phyloP scores from a whole-genome alignment of 2,797 vertebrate species.

The Pseudochirops cupreus region DNA sequence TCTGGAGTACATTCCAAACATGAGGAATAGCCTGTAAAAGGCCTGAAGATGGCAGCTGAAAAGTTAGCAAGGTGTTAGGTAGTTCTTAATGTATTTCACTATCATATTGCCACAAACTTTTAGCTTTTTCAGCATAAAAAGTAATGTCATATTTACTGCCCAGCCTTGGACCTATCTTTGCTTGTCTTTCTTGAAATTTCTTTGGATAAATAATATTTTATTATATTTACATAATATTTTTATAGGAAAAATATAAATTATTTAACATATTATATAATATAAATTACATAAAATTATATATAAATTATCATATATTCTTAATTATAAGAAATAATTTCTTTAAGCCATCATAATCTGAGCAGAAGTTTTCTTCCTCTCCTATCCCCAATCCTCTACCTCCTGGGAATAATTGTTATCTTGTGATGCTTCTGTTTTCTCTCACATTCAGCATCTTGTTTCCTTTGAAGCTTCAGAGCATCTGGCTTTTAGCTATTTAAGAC shows the following conservation, averaged over 20 bases:
- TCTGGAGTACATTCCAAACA: not conserved
- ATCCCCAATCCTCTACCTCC: not conserved
- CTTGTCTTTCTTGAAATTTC: conserved; percentile 59
- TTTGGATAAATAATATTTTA: conserved; percentile 39
- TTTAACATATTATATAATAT: too few species aligned
- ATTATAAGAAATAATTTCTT: conserved; percentile 28
- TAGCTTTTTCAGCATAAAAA: conserved; percentile 55
- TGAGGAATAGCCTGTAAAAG: not conserved
- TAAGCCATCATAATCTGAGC: conserved; percentile 60
- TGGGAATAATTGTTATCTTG: conserved; percentile 69
- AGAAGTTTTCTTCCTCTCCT: conserved; percentile 26
- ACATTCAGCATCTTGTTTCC: conserved; percentile 53
- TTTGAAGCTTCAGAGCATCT: conserved; percentile 52
- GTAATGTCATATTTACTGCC: conserved; percentile 33
- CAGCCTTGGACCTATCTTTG: conserved; percentile 10
- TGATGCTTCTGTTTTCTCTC: conserved; percentile 55
- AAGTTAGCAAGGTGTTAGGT: conserved; percentile 42
- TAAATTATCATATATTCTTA: not conserved
- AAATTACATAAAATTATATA: not conserved
- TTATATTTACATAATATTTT: not conserved
- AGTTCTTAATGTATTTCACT: conserved; percentile 28
- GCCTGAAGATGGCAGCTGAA: not conserved
- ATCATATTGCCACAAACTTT: conserved; percentile 36
- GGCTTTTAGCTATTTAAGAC: conserved; percentile 51
- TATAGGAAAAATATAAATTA: too few species aligned